Conservation (phyloP, 2,797 vertebrate genomes). For the Sebastes steindachneri region DNA sequence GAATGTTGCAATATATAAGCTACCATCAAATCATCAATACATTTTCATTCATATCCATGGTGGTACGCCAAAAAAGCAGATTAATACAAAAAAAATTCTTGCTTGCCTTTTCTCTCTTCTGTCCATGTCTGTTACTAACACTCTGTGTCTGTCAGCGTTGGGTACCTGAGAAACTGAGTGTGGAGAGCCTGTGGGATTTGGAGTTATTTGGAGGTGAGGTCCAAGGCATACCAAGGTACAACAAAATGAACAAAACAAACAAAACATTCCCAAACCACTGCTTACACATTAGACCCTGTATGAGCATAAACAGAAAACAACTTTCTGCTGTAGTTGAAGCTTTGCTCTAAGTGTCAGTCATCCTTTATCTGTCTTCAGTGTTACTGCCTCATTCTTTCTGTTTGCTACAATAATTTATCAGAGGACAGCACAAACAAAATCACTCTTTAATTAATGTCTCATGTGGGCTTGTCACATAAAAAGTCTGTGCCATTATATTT, state of each 20-base stretch:
- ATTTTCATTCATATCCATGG: accelerated
- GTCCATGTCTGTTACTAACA: conserved; percentile 44
- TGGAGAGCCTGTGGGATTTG: conserved; percentile 98
- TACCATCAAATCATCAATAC: not conserved
- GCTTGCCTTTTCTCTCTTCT: conserved; percentile 51
- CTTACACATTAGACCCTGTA: not conserved
- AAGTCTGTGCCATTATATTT: not conserved
- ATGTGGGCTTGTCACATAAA: not conserved
- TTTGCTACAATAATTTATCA: not conserved
- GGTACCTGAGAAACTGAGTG: conserved; percentile 98
- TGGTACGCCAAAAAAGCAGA: not conserved
- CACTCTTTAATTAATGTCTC: not conserved
- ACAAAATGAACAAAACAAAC: not conserved
- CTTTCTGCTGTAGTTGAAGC: not conserved
- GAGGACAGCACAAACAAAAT: not conserved
- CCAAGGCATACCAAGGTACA: conserved; percentile 3
- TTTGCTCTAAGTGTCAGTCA: conserved; percentile 20
- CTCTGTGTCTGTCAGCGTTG: conserved; percentile 89
- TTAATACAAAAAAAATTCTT: not conserved
- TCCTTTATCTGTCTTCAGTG: not conserved
- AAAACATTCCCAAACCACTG: conserved; percentile 12
- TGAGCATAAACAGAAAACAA: not conserved
- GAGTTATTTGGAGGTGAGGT: conserved; percentile 97
- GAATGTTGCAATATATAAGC: not conserved
- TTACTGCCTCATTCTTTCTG: not conserved